These are phyloP conservation scores for Nothobranchius furzeri DNA, from an alignment of 2,113 vertebrate species.

Conservation along the genomic window DNA sequence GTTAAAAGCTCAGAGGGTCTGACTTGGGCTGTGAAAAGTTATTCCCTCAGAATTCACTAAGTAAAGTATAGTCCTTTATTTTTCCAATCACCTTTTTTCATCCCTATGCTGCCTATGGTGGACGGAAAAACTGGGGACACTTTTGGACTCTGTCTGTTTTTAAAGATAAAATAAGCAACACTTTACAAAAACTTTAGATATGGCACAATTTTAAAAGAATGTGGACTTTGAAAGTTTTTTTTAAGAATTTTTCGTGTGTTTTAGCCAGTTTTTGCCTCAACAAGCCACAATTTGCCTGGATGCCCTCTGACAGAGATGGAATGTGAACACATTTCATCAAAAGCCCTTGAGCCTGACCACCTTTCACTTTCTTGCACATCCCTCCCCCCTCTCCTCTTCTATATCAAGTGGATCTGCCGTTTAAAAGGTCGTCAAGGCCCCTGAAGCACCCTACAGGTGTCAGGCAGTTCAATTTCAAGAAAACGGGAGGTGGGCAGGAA, in stretches of 20 bases:
- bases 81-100: slow-evolving; percentile 63
- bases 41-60: slow-evolving; percentile 35
- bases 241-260: slow-evolving; percentile 18
- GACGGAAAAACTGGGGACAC: slow-evolving; percentile 41
- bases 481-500: background rate
- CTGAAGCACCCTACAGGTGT: slow-evolving; percentile 72
- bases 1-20: slow-evolving; percentile 20
- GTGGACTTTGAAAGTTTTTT: slow-evolving; percentile 1
- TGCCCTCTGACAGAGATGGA: slow-evolving; percentile 77
- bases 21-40: slow-evolving; percentile 18
- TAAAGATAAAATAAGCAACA: background rate
- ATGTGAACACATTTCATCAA: slow-evolving; percentile 75
- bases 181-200: slow-evolving; percentile 5
- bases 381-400: slow-evolving; percentile 31
- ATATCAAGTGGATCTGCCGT: slow-evolving; percentile 59
- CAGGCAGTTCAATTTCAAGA: slow-evolving; percentile 34
- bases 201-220: background rate
- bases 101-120: slow-evolving; percentile 34
- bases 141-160: slow-evolving; percentile 16
- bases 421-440: slow-evolving; percentile 48
- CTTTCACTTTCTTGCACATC: slow-evolving; percentile 59
- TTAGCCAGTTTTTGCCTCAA: slow-evolving; percentile 50
- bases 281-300: slow-evolving; percentile 74
- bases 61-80: slow-evolving; percentile 46
- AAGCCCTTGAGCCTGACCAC: slow-evolving; percentile 71